Base-by-base conservation (phyloP, 2,888 invertebrate species). In the Hirtodrosophila duncani region DNA sequence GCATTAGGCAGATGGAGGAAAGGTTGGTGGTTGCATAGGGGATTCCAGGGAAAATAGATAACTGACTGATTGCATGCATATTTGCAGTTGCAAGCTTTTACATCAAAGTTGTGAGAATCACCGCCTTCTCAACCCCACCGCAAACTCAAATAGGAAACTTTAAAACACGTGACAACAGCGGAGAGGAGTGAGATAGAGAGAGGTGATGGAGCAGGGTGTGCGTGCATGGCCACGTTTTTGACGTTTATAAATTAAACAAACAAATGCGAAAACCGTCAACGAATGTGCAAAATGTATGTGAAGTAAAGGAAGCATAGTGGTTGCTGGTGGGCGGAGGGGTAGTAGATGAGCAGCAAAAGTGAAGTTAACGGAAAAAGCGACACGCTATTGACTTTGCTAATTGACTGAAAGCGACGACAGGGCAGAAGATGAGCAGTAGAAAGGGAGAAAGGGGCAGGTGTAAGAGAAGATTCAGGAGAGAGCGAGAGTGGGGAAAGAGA, bases 341-440 rank as follows among this genome's bases (percentile, higher is more conserved):
- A 36, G 18, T 21, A 27, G 14, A 23, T 41, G 13, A 30, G 24
- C 9, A 16, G 17, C 9, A 27, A 30, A 8, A 41, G 29, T 14
- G 26, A 41, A 20, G 9, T 16, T 11, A 29, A 10, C 10, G 14
- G 37, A 27, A 29, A 41, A 21, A 31, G 31, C 20, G 31, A 23
- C 36, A 13, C 48, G 37, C 67, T 78, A 67, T 75, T 75, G 71
- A 75, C 79, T 68, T 63, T 78, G 67, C 79, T 75, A 75, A 75
- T 75, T 75, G 75, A 78, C 64, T 66, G 41, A 42, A 7, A 48
- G 37, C 48, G 31, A 42, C 26, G 24, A 37, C 30, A 33, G 30
- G 16, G 7, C 3, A 26, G 48, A 18, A 51, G 38, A 10, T 26
- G 23, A 20, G 37, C 13, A 36, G 21, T 13, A 6, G 3, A 43